These are phyloP conservation scores for Cheilosia soror DNA, from an alignment of 2,888 invertebrate species.

Conservation along the genomic window DNA sequence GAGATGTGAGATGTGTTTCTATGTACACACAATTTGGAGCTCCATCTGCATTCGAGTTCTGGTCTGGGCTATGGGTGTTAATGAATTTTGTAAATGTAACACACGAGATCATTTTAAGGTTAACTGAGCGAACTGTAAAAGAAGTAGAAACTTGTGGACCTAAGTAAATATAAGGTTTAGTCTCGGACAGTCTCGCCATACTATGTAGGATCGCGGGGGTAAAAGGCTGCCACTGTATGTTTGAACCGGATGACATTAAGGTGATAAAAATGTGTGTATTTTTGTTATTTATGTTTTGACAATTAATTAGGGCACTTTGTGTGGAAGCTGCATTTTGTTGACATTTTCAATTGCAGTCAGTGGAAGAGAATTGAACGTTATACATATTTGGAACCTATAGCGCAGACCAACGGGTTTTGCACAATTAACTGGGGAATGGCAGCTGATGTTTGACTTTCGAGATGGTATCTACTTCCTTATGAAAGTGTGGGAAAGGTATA, in stretches of 20 bases:
- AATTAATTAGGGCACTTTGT: conserved; percentile 69
- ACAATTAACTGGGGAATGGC: conserved; percentile 35
- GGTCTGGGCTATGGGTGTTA: conserved; percentile 53
- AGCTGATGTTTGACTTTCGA: conserved; percentile 24
- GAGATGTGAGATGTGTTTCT: not conserved
- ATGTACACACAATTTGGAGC: not conserved
- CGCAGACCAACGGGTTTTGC: conserved; percentile 23
- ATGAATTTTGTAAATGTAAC: conserved; percentile 67
- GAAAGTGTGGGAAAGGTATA: not conserved
- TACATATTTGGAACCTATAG: not conserved
- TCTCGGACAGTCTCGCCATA: not conserved
- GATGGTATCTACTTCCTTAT: conserved; percentile 36
- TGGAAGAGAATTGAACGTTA: conserved; percentile 12
- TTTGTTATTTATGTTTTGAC: conserved; percentile 60
- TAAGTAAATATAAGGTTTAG: conserved; percentile 48
- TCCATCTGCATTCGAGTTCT: not conserved
- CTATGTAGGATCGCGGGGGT: not conserved
- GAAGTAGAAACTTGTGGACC: conserved; percentile 24
- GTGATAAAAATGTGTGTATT: conserved; percentile 54
- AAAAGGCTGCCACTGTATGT: conserved; percentile 51
- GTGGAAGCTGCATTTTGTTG: conserved; percentile 52
- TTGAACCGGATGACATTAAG: conserved; percentile 60
- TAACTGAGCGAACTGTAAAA: conserved; percentile 67
- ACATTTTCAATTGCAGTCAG: conserved; percentile 28
- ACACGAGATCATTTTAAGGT: conserved; percentile 70